Percentiles rank a stretch among this genome's conserved stretches.
These are phyloP conservation scores for Drosophila lowei DNA, from an alignment of 1,140 invertebrate genomes.

Conservation along the genomic window DNA sequence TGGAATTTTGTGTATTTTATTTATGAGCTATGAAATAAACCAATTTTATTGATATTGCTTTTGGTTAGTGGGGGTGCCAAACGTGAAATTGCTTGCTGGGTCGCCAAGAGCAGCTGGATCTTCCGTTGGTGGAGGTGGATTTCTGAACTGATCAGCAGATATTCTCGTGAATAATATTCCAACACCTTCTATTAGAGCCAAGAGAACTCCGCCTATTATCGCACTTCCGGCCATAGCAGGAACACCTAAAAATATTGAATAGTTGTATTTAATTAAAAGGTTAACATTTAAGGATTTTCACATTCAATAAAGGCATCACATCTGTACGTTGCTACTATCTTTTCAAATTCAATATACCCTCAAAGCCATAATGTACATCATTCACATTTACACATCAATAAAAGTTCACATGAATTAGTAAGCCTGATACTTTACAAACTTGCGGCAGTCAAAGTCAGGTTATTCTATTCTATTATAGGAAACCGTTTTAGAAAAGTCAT, in stretches of 20 bases:
- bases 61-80: constrained; percentile 20
- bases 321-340: no score
- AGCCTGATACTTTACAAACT: no score
- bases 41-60: constrained; percentile 38
- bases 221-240: constrained; percentile 41
- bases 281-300: background rate
- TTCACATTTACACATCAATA: no score
- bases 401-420: no score
- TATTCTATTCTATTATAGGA: no score
- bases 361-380: no score
- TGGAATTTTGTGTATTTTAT: no score
- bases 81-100: constrained; percentile 21
- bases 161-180: constrained; percentile 41
- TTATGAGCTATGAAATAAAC: no score
- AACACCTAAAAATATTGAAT: constrained; percentile 11
- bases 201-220: constrained; percentile 29
- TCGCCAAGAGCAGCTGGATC: constrained; percentile 35
- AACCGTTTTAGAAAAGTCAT: background rate
- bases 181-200: constrained; percentile 37
- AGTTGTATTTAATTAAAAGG: no score
- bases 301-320: no score
- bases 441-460: no score
- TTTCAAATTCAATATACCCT: no score
- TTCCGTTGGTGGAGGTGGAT: constrained; percentile 30
- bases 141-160: constrained; percentile 35